These are phyloP conservation scores for Thomomys bottae DNA, from an alignment of 2,113 vertebrate genomes.

Conservation along the genomic window DNA sequence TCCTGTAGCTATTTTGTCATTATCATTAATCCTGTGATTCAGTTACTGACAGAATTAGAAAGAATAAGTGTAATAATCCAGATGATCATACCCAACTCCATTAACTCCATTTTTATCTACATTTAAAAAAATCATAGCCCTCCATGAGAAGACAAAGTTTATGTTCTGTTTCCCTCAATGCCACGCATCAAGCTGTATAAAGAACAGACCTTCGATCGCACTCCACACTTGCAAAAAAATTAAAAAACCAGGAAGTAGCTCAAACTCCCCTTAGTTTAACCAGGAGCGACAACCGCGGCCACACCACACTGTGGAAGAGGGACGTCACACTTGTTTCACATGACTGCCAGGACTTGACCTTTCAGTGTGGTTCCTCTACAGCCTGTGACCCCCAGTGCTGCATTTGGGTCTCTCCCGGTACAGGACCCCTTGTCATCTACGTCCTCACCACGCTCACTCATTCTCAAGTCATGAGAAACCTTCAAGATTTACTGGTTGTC, in stretches of 20 bases:
- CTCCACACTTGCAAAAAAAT: not conserved
- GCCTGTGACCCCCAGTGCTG: not conserved
- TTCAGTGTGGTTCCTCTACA: not conserved
- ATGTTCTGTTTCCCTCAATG: not conserved
- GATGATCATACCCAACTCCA: too few species aligned
- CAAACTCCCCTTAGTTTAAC: not conserved
- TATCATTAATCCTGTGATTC: not conserved
- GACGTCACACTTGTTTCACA: too few species aligned
- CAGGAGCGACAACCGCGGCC: not conserved
- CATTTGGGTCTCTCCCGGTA: not conserved
- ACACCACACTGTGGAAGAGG: not conserved
- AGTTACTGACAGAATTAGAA: not conserved
- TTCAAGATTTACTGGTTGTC: not conserved
- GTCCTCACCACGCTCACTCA: not conserved
- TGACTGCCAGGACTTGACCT: not conserved
- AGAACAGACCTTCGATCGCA: not conserved
- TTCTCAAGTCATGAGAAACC: not conserved
- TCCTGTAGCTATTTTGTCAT: too few species aligned
- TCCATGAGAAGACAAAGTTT: not conserved
- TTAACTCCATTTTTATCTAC: not conserved
- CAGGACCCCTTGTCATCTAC: too few species aligned
- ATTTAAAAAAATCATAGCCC: not conserved
- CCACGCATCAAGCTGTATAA: not conserved
- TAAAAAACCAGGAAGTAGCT: not conserved
- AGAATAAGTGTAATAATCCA: not conserved